Evolutionary conservation across 2,888 invertebrate species (phyloP).

Genomic region (Fragum whitleyi): DNA sequence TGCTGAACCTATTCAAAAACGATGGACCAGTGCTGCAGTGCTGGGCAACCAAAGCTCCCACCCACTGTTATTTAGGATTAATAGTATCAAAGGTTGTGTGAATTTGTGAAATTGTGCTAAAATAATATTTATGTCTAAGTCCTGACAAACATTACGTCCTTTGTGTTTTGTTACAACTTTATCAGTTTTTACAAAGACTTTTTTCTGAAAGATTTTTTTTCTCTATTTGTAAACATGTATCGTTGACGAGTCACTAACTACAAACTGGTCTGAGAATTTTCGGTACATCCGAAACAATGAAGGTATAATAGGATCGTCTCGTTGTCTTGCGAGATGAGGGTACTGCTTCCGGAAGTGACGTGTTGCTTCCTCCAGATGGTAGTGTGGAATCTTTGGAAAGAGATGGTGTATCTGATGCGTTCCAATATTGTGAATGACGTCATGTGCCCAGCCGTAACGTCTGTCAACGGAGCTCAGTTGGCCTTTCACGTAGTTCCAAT

Average conservation of each 20-base stretch:
- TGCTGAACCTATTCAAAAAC: no score
- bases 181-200: no score
- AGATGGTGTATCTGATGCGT: conserved; percentile 84
- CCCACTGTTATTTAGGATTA: no score
- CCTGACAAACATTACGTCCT: no score
- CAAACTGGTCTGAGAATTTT: conserved; percentile 72
- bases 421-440: conserved; percentile 81
- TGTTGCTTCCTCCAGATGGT: conserved; percentile 82
- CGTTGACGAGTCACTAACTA: conserved; percentile 62
- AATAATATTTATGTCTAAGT: no score
- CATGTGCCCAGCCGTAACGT: conserved; percentile 82
- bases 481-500: conserved; percentile 83
- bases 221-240: conserved; percentile 70
- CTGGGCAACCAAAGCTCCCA: no score
- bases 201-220: no score
- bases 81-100: no score
- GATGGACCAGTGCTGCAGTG: no score
- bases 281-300: conserved; percentile 79
- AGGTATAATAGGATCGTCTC: conserved; percentile 78
- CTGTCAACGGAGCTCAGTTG: conserved; percentile 83
- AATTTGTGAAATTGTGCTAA: no score
- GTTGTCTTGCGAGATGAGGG: conserved; percentile 76
- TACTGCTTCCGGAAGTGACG: conserved; percentile 77
- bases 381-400: conserved; percentile 82
- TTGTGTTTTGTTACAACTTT: no score